These are phyloP conservation scores for Ia io DNA, from an alignment of 2,113 vertebrate species.

Conservation along the genomic window DNA sequence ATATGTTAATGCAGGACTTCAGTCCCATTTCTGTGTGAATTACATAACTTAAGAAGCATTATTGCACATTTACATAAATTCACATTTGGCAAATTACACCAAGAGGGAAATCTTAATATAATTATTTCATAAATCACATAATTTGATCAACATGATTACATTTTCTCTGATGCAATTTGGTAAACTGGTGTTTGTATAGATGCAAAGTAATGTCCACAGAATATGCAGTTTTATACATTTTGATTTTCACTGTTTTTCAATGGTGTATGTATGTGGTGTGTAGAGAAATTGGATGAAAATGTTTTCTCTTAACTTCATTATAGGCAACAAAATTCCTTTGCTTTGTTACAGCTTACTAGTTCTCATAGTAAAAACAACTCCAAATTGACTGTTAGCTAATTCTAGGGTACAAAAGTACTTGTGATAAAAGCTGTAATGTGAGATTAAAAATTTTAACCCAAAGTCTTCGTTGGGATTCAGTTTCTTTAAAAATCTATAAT, in stretches of 20 bases:
- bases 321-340: slow-evolving; percentile 36
- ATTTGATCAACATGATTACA: slow-evolving; percentile 81
- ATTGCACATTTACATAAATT: slow-evolving; percentile 80
- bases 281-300: slow-evolving; percentile 44
- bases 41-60: slow-evolving; percentile 72
- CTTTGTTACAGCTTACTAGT: background rate
- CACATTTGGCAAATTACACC: slow-evolving; percentile 78
- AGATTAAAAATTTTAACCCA: slow-evolving; percentile 15
- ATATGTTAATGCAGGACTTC: slow-evolving; percentile 32
- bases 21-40: slow-evolving; percentile 57
- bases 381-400: slow-evolving; percentile 38
- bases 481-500: background rate
- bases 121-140: slow-evolving; percentile 80
- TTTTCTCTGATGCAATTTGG: slow-evolving; percentile 80
- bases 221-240: slow-evolving; percentile 66
- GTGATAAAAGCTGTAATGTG: slow-evolving; percentile 37
- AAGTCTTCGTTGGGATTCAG: background rate
- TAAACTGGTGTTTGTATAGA: slow-evolving; percentile 71
- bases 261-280: background rate
- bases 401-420: slow-evolving; percentile 26
- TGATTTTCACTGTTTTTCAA: slow-evolving; percentile 55
- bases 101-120: slow-evolving; percentile 77
- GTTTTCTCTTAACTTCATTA: slow-evolving; percentile 37
- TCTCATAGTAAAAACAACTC: slow-evolving; percentile 1
- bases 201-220: slow-evolving; percentile 55